Evolutionary conservation across 2,113 vertebrate genomes (phyloP).

Genomic region (Leptocoma aspasia): DNA sequence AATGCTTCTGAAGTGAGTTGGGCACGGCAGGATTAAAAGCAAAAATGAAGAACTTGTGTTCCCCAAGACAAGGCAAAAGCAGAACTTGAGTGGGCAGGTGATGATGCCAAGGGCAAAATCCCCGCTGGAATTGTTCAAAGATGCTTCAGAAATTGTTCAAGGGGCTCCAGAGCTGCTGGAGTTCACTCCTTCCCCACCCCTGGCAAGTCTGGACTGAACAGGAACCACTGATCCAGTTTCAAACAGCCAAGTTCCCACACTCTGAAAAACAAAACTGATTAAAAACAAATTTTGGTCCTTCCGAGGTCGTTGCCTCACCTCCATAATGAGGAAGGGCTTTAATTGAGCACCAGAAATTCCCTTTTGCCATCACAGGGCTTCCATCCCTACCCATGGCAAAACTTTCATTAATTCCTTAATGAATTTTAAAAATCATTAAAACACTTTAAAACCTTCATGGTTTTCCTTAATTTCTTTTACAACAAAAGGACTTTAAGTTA

Average conservation of each 20-base stretch:
- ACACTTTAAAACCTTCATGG: too few relatives aligned
- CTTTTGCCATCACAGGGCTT: background rate
- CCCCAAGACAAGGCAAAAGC: background rate
- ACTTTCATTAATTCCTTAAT: background rate
- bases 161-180: background rate
- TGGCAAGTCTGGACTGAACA: background rate
- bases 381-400: background rate
- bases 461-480: background rate
- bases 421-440: too few relatives aligned
- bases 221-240: background rate
- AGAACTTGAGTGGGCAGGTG: background rate
- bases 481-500: background rate
- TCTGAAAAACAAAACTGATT: background rate
- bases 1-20: background rate
- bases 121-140: background rate
- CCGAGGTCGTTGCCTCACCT: rapidly evolving
- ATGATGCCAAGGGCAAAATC: background rate
- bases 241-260: background rate
- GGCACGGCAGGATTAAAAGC: background rate
- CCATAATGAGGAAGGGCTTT: rapidly evolving
- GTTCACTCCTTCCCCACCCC: background rate
- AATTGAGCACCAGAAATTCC: background rate
- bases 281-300: background rate
- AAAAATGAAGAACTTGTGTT: background rate
- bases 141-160: background rate